Base-by-base conservation (phyloP, 2,113 vertebrate species). In the Forbesichthys papilliferus region DNA sequence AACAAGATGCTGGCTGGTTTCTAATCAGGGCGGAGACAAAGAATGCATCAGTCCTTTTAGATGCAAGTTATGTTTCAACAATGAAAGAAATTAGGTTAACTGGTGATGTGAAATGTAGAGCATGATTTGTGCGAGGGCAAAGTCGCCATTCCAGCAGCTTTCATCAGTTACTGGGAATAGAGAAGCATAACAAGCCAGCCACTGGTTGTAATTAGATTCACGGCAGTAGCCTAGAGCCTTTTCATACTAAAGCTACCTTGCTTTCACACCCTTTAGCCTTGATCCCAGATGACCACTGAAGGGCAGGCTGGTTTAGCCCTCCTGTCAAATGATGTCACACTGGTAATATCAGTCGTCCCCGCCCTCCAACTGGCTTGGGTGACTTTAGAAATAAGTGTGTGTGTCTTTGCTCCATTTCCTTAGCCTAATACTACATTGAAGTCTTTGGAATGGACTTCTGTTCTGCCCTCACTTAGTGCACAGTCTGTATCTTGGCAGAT, bases 191-290 rank as follows among this genome's bases (percentile, higher is more conserved):
- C 33, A 66, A 55, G 61, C 66, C 4, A 3, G 48, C 48, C 42
- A 11, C 67, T 66, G 47, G 36, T 74, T 54, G 79, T 88, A 91
- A 90, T 87, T 85, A 80, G 89, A 88, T 90, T 89, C 77, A 20
- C 77, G 59, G 76, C 68, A 67, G 74, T 71, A 67, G 75, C 60
- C 71, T 81, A 80, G 83, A 81, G 70, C 81, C 16, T 51, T 76
- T 42, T 52, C 49, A 34, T 53, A 18, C 68, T 72, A 77, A 89
- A 84, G 82, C 79, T 74, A 67, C 64, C 58, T 60, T 71, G 60
- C 59, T 80, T 64, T 74, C 74, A 74, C 75, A 16, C 10, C 13
- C 9, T 47, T 62, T 47, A 54, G 34, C 51, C 59, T 27, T 53
- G 34, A 58, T 78, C 63, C 64, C 69, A 13, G 66, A 51, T 51